Percentiles rank a stretch among this genome's conserved stretches.
Evolutionary conservation across 37 sponge, comb jelly and placozoan genomes (phyloP).

Genomic region (Halichondria panicea): DNA sequence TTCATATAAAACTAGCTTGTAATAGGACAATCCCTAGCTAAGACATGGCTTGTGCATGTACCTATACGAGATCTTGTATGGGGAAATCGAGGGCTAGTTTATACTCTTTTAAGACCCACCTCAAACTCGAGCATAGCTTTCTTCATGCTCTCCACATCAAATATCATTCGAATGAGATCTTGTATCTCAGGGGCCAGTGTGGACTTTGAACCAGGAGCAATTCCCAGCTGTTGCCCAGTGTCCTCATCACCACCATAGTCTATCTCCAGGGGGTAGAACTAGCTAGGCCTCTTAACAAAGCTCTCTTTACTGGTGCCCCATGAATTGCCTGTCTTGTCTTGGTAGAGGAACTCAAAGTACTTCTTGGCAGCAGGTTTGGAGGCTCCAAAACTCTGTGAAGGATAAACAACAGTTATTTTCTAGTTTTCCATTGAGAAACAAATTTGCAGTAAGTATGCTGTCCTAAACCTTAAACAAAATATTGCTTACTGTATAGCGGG

Average conservation of each 20-base stretch:
- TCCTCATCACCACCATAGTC: conserved; percentile 92
- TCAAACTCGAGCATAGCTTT: conserved; percentile 94
- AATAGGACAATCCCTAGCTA: neutral
- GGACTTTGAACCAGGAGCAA: conserved; percentile 75
- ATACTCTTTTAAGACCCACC: too few relatives aligned
- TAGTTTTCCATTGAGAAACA: too few relatives aligned
- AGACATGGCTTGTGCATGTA: neutral
- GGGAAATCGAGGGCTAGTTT: neutral
- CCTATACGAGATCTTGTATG: neutral
- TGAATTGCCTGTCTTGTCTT: conserved; percentile 82
- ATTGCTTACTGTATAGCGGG: too few relatives aligned
- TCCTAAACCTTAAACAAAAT: too few relatives aligned
- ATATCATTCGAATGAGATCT: conserved; percentile 85
- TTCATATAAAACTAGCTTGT: neutral
- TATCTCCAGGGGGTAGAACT: conserved; percentile 97
- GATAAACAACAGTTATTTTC: too few relatives aligned
- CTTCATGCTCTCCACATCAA: conserved; percentile 97
- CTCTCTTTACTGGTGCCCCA: conserved; percentile 54
- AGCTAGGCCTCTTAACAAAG: conserved; percentile 76
- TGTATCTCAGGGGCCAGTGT: conserved; percentile 81
- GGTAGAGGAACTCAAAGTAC: conserved; percentile 56
- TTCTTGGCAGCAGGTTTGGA: conserved; percentile 42
- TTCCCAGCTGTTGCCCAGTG: neutral
- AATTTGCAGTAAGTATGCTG: too few relatives aligned
- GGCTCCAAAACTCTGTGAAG: too few relatives aligned